Percentiles rank a stretch among this genome's conserved stretches.
Conservation (phyloP, 2,797 vertebrate species). For the Bothrops alternatus region DNA sequence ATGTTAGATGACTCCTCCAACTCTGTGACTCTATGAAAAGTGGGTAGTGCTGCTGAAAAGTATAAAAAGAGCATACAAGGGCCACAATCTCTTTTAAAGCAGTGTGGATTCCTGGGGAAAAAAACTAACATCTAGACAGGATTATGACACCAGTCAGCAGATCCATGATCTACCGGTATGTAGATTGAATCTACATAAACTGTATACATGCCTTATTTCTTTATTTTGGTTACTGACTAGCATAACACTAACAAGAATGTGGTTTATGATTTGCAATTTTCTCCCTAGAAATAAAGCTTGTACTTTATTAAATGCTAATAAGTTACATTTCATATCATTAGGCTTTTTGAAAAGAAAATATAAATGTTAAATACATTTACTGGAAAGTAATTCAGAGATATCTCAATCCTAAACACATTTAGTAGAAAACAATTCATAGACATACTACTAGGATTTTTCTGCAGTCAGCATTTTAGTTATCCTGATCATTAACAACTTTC, state of each 20-base stretch:
- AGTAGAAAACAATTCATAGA: neutral
- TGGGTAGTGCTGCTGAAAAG: neutral
- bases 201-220: neutral
- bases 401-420: constrained; percentile 1
- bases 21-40: neutral
- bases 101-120: neutral
- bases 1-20: neutral
- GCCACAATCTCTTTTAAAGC: neutral
- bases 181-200: neutral
- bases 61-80: neutral
- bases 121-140: neutral
- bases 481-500: neutral
- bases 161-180: neutral
- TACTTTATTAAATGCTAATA: neutral
- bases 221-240: neutral
- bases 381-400: neutral
- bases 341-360: neutral
- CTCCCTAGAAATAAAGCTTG: neutral
- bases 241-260: neutral
- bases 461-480: neutral
- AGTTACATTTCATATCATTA: neutral
- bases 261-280: neutral
- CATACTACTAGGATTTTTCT: neutral
- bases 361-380: neutral
- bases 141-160: neutral